A percentile compares a stretch with the other conserved stretches of the same genome.
These are phyloP conservation scores for Gnathochromis pfefferi DNA, from an alignment of 2,113 vertebrate species.

Conservation along the genomic window DNA sequence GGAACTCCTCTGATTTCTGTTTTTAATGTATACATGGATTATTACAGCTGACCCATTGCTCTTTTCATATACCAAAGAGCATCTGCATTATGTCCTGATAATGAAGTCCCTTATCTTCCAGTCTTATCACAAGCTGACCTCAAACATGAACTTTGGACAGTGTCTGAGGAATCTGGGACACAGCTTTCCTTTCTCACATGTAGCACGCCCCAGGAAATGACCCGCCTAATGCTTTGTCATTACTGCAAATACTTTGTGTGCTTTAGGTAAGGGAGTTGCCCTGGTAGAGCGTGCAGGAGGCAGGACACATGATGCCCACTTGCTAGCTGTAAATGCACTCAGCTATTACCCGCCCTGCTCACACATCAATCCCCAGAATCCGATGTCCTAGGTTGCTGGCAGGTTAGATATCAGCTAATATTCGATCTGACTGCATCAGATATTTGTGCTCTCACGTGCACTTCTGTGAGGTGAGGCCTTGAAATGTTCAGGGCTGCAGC, in stretches of 20 bases:
- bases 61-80: not conserved
- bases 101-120: not conserved
- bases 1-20: not conserved
- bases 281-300: not conserved
- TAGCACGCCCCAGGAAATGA: not conserved
- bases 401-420: not conserved
- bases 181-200: not conserved
- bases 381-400: not conserved
- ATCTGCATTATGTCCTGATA: not conserved
- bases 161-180: not conserved
- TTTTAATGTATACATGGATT: not conserved
- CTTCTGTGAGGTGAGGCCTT: not conserved
- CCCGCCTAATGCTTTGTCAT: not conserved
- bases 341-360: accelerated
- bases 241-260: not conserved
- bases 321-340: not conserved
- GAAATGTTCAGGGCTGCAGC: not conserved
- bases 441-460: not conserved
- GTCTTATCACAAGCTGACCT: not conserved
- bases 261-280: not conserved
- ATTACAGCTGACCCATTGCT: not conserved
- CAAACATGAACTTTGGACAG: not conserved
- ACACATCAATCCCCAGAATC: not conserved
- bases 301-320: not conserved
- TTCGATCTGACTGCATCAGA: not conserved